Conservation (phyloP, 1,140 invertebrate species). For the Atta cephalotes region DNA sequence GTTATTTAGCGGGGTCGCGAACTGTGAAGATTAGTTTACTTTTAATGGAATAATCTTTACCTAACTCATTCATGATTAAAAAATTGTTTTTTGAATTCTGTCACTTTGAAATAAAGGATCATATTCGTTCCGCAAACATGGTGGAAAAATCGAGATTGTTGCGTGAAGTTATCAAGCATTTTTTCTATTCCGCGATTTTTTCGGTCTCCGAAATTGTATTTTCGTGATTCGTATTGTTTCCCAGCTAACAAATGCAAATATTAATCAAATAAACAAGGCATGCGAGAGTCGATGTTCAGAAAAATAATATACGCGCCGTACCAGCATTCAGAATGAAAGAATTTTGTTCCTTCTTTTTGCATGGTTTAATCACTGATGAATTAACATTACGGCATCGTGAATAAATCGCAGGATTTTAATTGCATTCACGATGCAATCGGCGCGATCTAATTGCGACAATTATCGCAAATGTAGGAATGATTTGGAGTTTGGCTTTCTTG, state of each 20-base stretch:
- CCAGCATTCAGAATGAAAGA: background rate
- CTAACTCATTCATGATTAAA: no score
- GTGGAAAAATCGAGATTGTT: background rate
- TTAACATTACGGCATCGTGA: background rate
- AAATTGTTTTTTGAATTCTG: no score
- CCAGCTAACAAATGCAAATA: slow-evolving; percentile 7
- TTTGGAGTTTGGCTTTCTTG: slow-evolving; percentile 34
- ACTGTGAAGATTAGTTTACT: no score
- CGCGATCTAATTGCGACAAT: slow-evolving; percentile 71
- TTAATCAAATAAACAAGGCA: slow-evolving; percentile 16
- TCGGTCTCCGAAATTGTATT: background rate
- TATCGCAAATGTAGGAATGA: slow-evolving; percentile 45
- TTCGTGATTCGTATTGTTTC: slow-evolving; percentile 12
- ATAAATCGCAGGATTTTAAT: slow-evolving; percentile 70
- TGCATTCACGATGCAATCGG: slow-evolving; percentile 59
- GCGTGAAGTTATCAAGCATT: background rate
- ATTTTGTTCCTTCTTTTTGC: slow-evolving; percentile 17
- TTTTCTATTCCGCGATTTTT: background rate
- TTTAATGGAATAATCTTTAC: no score
- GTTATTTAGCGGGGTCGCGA: no score
- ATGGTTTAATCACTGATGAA: background rate
- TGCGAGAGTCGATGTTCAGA: background rate
- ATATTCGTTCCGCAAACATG: background rate
- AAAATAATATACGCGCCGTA: background rate
- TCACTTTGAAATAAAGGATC: no score